Evolutionary conservation across 2,888 invertebrate species (phyloP), one percentile per base, ranked within the genome.

Genomic region (Metallyticus violacea): DNA sequence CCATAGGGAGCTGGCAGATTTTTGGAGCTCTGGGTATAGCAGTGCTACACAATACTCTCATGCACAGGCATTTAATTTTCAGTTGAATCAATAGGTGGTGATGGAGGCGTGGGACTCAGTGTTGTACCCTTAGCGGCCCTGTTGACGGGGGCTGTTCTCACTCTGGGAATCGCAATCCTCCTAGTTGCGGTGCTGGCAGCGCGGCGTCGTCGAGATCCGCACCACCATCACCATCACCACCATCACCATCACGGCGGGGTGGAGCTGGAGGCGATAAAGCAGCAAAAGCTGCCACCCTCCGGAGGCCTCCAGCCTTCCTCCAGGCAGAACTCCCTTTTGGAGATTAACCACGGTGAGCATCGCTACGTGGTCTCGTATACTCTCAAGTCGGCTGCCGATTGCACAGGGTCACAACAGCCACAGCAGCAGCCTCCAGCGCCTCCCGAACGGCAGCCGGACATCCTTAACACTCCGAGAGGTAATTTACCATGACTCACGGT

Each of bases 311-410:
- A 83, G 83, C 25, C 85, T 5, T 90, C 90, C 87, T 89, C 91
- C 15, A 89, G 91, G 79, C 91, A 91, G 40, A 91, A 91, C 88
- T 94, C 95, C 25, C 94, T 95, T 92, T 91, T 95, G 89, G 95
- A 95, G 91, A 95, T 97, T 78, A 97, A 96, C 89, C 96, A 97
- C 62, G 97, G 96, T 6, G 89, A 97, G 89, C 95, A 97, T 89
- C 94, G 97, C 89, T 97, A 97, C 90, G 97, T 97, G 78, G 97
- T 97, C 26, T 97, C 97, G 15, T 97, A 97, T 89, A 97, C 97
- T 15, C 93, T 97, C 88, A 97, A 97, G 91, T 95, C 95, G 77
- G 88, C 88, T 26, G 85, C 87, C 9, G 88, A 88, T 9, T 88
- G 88, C 79, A 62, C 30, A 5, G 85, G 76, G 25, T 80, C 82